Conservation (phyloP, 1,140 invertebrate species). For the Macrosteles quadrilineatus region DNA sequence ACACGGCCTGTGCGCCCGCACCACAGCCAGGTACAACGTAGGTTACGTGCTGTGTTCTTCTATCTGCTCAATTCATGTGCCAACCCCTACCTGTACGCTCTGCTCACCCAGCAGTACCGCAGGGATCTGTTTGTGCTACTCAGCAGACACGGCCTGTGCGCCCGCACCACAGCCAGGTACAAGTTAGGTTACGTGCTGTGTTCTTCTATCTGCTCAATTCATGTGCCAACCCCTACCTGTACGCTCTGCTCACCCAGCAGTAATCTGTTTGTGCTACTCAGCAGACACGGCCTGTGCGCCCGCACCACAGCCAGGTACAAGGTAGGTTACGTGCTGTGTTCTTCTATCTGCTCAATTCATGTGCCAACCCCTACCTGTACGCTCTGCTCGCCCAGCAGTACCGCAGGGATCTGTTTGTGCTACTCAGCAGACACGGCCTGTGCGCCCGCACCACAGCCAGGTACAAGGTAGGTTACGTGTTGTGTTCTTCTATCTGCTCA, state of each 20-base stretch:
- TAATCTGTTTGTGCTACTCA: slow-evolving; percentile 57
- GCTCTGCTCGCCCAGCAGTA: slow-evolving; percentile 65
- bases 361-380: slow-evolving; percentile 66
- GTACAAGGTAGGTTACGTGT: slow-evolving; percentile 35
- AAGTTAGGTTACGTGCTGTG: slow-evolving; percentile 31
- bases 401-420: slow-evolving; percentile 57
- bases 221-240: slow-evolving; percentile 64
- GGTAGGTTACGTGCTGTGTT: slow-evolving; percentile 48
- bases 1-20: slow-evolving; percentile 26
- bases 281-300: slow-evolving; percentile 44
- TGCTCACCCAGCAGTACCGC: slow-evolving; percentile 63
- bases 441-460: slow-evolving; percentile 40
- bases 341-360: slow-evolving; percentile 67
- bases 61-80: slow-evolving; percentile 67
- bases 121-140: slow-evolving; percentile 58
- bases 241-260: slow-evolving; percentile 62
- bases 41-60: slow-evolving; percentile 59
- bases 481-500: slow-evolving; percentile 67
- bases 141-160: slow-evolving; percentile 42
- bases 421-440: slow-evolving; percentile 48
- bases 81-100: slow-evolving; percentile 65
- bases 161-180: slow-evolving; percentile 38
- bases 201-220: slow-evolving; percentile 69
- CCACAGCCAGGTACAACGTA: slow-evolving; percentile 31
- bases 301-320: slow-evolving; percentile 39